These are phyloP conservation scores for Marronus borbonicus DNA, from an alignment of 2,888 invertebrate genomes.

Conservation along the genomic window DNA sequence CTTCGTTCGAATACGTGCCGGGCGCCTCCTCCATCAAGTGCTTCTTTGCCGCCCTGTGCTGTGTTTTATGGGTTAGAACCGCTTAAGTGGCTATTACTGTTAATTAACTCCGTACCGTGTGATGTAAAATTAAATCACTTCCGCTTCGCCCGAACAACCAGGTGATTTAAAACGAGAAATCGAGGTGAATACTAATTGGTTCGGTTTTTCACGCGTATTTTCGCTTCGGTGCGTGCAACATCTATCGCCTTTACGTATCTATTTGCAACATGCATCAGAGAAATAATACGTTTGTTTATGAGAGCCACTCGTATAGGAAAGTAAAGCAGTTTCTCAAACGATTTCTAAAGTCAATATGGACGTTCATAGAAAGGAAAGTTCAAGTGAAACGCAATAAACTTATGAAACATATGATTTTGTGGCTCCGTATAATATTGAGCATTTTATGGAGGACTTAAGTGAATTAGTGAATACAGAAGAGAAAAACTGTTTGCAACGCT, in stretches of 20 bases:
- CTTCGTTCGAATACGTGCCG: not conserved
- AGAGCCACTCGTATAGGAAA: too few species aligned
- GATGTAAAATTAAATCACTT: slow-evolving; percentile 43
- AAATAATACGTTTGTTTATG: not conserved
- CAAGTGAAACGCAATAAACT: too few species aligned
- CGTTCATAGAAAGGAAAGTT: too few species aligned
- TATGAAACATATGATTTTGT: too few species aligned
- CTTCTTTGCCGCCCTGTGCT: not conserved
- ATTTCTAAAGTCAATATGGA: too few species aligned
- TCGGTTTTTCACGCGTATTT: slow-evolving; percentile 18
- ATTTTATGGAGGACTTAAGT: too few species aligned
- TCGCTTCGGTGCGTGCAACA: not conserved
- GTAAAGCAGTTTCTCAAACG: too few species aligned
- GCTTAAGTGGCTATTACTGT: slow-evolving; percentile 40
- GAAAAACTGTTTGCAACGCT: not conserved
- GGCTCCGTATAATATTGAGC: too few species aligned
- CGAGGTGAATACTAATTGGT: slow-evolving; percentile 46
- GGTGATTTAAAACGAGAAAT: slow-evolving; percentile 45
- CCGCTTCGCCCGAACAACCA: slow-evolving; percentile 34
- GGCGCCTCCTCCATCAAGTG: not conserved
- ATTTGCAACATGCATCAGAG: not conserved
- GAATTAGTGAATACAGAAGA: not conserved
- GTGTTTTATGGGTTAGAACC: slow-evolving; percentile 44
- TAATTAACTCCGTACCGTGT: slow-evolving; percentile 39
- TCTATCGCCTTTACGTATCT: not conserved